Base-by-base conservation (phyloP, 2,888 invertebrate genomes). In the Carabus problematicus region DNA sequence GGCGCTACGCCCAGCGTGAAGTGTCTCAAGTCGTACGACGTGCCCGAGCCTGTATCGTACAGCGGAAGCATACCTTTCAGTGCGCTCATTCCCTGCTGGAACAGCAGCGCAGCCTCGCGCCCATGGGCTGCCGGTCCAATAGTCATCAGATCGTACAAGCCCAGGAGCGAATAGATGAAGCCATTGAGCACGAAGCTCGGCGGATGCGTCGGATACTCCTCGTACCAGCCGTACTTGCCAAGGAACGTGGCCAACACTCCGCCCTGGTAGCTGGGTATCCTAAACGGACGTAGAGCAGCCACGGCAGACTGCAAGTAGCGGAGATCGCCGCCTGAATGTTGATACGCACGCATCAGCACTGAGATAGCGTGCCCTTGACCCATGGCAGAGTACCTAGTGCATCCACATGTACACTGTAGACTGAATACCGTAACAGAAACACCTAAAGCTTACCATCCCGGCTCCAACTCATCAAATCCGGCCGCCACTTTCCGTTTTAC, bases 281-380 rank as follows among this genome's bases (percentile, higher is more conserved):
- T 86, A 78, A 95, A 95, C 41, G 94, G 89, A 75, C 88, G 88
- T 63, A 95, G 85, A 55, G 94, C 98, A 72, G 89, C 85, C 43
- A 89, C 82, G 1, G 98, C 98, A 0, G 95, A 91, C 66, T 89
- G 87, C 72, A 98, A 84, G 82, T 95, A 98, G 55, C 85, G 80
- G 69, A 84, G 83, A 77, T 91, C 89, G 0, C 91, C 91, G 54
- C 88, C 87, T 29, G 94, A 94, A 79, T 90, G 90, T 82, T 91
- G 86, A 83, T 91, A 97, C 0, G 98, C 98, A 74, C 99, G 87
- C 0, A 95, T 89, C 62, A 99, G 85, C n/a, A 98, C 88, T 0
- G 98, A 98, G 75, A 99, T 92, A 19, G 91, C 95, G 82, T 99
- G 98, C 0, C 99, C 98, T 81, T 99, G 98, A 1, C 95, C 97